phyloP scores from a whole-genome alignment of 1,140 invertebrate genomes.

The Bombus vancouverensis region DNA sequence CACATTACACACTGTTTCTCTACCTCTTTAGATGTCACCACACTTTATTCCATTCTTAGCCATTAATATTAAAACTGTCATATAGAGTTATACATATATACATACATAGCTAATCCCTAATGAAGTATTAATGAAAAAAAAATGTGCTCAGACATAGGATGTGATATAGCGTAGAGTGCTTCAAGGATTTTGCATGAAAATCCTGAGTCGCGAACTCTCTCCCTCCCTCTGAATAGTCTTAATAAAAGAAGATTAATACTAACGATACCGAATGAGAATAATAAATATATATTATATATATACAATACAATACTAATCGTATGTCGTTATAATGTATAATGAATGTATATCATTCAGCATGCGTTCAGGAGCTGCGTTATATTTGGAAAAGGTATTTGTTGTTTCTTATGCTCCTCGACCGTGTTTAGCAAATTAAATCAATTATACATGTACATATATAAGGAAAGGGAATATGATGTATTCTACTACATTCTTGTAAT shows the following conservation, averaged over 20 bases:
- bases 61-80: slow-evolving; percentile 24
- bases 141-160: slow-evolving; percentile 80
- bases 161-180: slow-evolving; percentile 80
- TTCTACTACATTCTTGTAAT: slow-evolving; percentile 32
- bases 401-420: slow-evolving; percentile 46
- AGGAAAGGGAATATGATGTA: not conserved
- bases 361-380: slow-evolving; percentile 46
- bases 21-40: slow-evolving; percentile 42
- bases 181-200: slow-evolving; percentile 77
- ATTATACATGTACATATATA: slow-evolving; percentile 59
- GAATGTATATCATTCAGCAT: slow-evolving; percentile 47
- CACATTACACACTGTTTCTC: slow-evolving; percentile 48
- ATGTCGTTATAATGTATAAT: slow-evolving; percentile 53
- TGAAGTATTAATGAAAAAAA: slow-evolving; percentile 58
- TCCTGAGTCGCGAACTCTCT: slow-evolving; percentile 69
- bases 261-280: slow-evolving; percentile 37
- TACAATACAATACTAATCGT: slow-evolving; percentile 29
- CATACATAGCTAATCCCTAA: slow-evolving; percentile 50
- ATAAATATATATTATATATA: slow-evolving; percentile 37
- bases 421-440: slow-evolving; percentile 21
- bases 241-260: not conserved
- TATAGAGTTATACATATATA: slow-evolving; percentile 56
- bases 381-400: slow-evolving; percentile 46
- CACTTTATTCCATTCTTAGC: slow-evolving; percentile 43
- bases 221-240: slow-evolving; percentile 7